Evolutionary conservation across 2,888 invertebrate genomes (phyloP).

Genomic region (Eupithecia inturbata): DNA sequence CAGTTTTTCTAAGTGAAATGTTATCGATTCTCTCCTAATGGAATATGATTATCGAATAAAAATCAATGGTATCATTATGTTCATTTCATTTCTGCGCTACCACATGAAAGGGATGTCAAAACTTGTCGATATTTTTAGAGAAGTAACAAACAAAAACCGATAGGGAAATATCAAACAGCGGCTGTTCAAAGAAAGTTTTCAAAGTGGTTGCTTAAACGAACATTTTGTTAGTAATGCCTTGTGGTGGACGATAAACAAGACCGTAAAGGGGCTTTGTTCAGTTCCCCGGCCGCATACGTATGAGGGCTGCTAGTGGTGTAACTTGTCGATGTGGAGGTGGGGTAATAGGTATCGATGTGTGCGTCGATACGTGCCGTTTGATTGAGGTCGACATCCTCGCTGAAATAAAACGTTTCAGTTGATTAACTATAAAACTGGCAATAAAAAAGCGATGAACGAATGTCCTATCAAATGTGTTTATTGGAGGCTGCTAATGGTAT

Average conservation of each 20-base stretch:
- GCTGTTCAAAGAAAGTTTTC: constrained; percentile 44
- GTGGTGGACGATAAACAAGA: constrained; percentile 65
- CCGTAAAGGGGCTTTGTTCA: constrained; percentile 64
- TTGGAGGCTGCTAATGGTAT: constrained; percentile 37
- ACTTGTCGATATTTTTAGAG: constrained; percentile 39
- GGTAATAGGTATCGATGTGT: constrained; percentile 41
- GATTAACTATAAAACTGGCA: constrained; percentile 44
- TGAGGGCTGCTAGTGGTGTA: constrained; percentile 52
- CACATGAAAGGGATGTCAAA: constrained; percentile 37
- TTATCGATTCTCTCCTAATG: constrained; percentile 72
- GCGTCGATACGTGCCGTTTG: constrained; percentile 38
- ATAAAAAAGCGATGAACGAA: constrained; percentile 39
- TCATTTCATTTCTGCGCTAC: constrained; percentile 45
- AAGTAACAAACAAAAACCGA: constrained; percentile 40
- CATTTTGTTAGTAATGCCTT: constrained; percentile 58
- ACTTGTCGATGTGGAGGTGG: constrained; percentile 25
- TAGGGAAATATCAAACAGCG: constrained; percentile 42
- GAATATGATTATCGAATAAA: constrained; percentile 74
- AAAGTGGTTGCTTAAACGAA: constrained; percentile 47
- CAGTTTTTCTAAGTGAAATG: constrained; percentile 67
- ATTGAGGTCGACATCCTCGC: constrained; percentile 37
- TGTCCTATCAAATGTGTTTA: constrained; percentile 40
- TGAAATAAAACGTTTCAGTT: constrained; percentile 39
- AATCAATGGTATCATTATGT: constrained; percentile 64
- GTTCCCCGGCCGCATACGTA: constrained; percentile 56